Evolutionary conservation across 53 echinoderm and acorn worm genomes (phyloP), one percentile per base, ranked within the genome.

Genomic region (Actinopyga echinites): DNA sequence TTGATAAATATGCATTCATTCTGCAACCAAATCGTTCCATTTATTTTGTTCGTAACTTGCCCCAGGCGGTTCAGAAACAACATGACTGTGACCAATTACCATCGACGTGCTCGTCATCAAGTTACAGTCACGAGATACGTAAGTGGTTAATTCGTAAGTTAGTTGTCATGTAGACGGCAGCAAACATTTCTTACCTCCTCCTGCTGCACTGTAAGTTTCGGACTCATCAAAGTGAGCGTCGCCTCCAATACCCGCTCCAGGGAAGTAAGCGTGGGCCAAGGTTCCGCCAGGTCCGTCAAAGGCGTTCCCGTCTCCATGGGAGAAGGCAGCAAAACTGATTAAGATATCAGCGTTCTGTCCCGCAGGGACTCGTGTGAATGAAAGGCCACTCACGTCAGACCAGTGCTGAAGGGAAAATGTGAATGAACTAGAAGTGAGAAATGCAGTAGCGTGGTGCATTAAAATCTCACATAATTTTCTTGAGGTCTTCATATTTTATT

Each of bases 221-320:
- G 57, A 90, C 9, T 87, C 93, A 60, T 93, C 93, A 65, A 93
- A 93, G 54, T 93, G 93, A 2, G 93, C 90, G 20, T 87, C 81
- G 15, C 93, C 93, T 15, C 71, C 66, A 30, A 81, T 75, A 25
- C 91, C 80, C 13, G 49, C 44, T 0, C 96, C 96, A 3, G 96
- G 96, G 75, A 93, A 96, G 82, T 91, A 96, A 3, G 96, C 96
- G 75, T 96, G 96, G 4, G 96, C 96, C 71, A 96, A 79, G n/a
- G 93, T 90, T 19, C 96, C 96, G 8, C 96, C 96, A 1, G 63
- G 83, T 0, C 96, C 96, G 37, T 89, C 89, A 54, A 90, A 90
- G 3, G 89, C 87, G n/a, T 83, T 83, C 21, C 90, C 89, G 32
- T 93, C 89, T 4, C 87, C 87, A 40, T 93, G 93, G 20, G 34